Evolutionary conservation across 35 echinoderm and acorn worm genomes (phyloP).

Genomic region (Nesometra sesokonis): DNA sequence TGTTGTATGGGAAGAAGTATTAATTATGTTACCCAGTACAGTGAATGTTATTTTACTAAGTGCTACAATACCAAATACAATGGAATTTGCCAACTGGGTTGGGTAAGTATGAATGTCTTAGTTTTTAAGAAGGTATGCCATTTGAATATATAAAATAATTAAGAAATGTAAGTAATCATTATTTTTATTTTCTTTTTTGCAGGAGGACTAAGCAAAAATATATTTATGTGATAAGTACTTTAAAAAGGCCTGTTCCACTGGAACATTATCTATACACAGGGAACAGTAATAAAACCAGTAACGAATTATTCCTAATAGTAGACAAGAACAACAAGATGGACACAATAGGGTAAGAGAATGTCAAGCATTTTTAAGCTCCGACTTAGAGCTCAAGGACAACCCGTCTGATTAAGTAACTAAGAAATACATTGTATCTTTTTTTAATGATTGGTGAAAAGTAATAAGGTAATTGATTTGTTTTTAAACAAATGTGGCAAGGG

Average conservation of each 20-base stretch:
- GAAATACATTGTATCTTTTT: too few relatives aligned
- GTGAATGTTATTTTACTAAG: conserved; percentile 86
- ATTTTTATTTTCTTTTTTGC: conserved; percentile 35
- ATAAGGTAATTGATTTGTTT: too few relatives aligned
- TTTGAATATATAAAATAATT: too few relatives aligned
- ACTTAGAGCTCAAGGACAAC: neutral
- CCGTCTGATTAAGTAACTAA: too few relatives aligned
- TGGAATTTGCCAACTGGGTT: conserved; percentile 98
- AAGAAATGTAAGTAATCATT: too few relatives aligned
- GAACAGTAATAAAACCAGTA: conserved; percentile 85
- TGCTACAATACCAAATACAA: conserved; percentile 94
- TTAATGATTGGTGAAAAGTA: too few relatives aligned
- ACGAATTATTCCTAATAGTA: conserved; percentile 78
- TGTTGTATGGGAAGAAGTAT: conserved; percentile 97
- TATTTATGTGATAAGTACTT: conserved; percentile 97
- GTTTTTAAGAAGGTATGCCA: too few relatives aligned
- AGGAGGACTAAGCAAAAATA: conserved; percentile 81
- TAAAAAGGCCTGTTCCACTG: conserved; percentile 86
- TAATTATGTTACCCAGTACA: conserved; percentile 88
- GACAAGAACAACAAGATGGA: conserved; percentile 57
- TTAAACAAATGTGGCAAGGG: too few relatives aligned
- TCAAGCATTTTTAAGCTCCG: neutral
- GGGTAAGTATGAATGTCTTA: too few relatives aligned
- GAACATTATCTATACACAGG: conserved; percentile 93
- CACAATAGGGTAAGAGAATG: conserved; percentile 60